Evolutionary conservation across 2,888 invertebrate species (phyloP).

Genomic region (Cistogaster globosa): DNA sequence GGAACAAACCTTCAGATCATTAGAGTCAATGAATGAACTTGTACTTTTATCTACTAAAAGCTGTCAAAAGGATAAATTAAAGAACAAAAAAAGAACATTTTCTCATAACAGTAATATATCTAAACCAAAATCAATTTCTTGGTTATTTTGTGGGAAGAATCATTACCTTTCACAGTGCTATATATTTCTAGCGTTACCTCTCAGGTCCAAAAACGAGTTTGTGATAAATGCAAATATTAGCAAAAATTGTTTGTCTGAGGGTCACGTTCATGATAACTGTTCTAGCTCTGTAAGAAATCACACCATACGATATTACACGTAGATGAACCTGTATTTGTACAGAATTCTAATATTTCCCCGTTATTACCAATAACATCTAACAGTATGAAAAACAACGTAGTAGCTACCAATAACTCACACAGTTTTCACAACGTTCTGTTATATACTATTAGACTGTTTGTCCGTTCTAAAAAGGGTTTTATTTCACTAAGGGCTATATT

Average conservation of each 20-base stretch:
- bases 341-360: not conserved
- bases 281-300: not conserved
- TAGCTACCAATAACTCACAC: not conserved
- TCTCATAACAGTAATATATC: conserved; percentile 12
- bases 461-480: not conserved
- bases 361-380: not conserved
- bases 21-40: no score
- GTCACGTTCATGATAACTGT: no score
- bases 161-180: conserved; percentile 18
- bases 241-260: no score
- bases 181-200: conserved; percentile 18
- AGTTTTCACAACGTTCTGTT: not conserved
- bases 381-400: no score
- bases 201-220: conserved; percentile 6
- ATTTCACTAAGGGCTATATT: not conserved
- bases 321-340: not conserved
- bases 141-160: conserved; percentile 5
- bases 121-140: not conserved
- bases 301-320: not conserved
- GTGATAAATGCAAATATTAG: not conserved
- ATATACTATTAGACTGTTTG: not conserved
- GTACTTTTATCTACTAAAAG: no score
- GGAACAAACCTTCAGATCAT: no score
- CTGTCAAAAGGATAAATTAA: no score
- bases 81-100: not conserved